Conservation (phyloP, 92 coral and sea anemone genomes). For the Scolanthus callimorphus region DNA sequence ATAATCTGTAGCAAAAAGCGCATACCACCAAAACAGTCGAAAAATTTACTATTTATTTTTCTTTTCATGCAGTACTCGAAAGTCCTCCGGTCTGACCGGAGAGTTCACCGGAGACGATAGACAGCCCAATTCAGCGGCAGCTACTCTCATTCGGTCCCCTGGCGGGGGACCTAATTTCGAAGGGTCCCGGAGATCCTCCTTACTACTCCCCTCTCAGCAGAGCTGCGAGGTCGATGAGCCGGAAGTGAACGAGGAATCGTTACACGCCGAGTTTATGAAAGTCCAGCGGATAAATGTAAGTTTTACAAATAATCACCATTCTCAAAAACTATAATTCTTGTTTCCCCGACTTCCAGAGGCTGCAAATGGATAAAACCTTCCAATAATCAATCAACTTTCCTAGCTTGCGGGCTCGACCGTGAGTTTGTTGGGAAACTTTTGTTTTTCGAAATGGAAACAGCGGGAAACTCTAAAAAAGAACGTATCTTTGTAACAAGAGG, state of each 20-base stretch:
- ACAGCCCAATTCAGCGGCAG: conserved; percentile 1
- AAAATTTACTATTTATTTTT: no score
- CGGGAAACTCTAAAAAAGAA: no score
- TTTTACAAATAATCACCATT: background rate
- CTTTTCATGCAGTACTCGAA: conserved; percentile 5
- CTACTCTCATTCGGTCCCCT: conserved; percentile 22
- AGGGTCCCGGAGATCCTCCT: conserved; percentile 42
- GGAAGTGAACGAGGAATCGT: conserved; percentile 57
- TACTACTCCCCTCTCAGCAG: conserved; percentile 66
- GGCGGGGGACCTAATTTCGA: conserved; percentile 14
- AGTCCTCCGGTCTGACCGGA: conserved; percentile 13
- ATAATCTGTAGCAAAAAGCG: no score
- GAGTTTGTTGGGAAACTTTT: no score
- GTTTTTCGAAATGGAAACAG: no score
- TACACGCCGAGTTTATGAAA: conserved; percentile 61
- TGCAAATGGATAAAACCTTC: no score
- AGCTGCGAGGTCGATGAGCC: conserved; percentile 80
- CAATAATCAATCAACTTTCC: no score
- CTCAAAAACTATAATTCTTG: background rate
- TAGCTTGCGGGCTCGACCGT: no score
- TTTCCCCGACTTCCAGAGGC: background rate
- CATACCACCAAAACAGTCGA: no score
- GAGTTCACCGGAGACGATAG: conserved; percentile 8
- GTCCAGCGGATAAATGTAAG: conserved; percentile 65
- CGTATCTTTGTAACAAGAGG: no score